Conservation (phyloP, 2,888 invertebrate species). For the Drosophila infuscata region DNA sequence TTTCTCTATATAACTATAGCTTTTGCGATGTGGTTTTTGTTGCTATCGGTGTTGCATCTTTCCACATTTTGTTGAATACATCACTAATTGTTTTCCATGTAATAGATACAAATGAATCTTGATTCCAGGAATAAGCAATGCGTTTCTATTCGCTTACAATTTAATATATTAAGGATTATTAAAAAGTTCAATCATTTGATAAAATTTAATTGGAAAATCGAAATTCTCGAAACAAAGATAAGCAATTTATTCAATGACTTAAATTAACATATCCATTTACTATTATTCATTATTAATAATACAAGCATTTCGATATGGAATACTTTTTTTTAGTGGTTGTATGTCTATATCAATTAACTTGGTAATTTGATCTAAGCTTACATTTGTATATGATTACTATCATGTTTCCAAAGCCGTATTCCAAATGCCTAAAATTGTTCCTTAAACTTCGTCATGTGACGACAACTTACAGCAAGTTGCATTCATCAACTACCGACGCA, state of each 20-base stretch:
- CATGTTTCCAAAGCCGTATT: not conserved
- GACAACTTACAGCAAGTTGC: no score
- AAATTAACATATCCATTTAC: not conserved
- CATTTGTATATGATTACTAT: not conserved
- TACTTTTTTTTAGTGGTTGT: no score
- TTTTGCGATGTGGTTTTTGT: conserved; percentile 1
- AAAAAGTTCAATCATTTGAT: not conserved
- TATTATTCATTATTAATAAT: not conserved
- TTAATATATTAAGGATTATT: not conserved
- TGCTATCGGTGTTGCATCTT: conserved; percentile 36
- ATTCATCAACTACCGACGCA: no score
- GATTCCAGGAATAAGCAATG: not conserved
- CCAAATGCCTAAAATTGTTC: not conserved
- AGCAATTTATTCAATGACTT: not conserved
- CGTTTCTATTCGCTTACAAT: not conserved
- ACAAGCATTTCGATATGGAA: not conserved
- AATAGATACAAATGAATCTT: not conserved
- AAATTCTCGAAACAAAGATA: not conserved
- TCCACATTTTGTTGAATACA: conserved; percentile 62
- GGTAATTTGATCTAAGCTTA: not conserved
- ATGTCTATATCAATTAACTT: not conserved
- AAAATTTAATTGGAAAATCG: not conserved
- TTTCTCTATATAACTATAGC: conserved; percentile 17
- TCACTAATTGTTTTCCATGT: conserved; percentile 64
- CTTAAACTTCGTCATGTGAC: not conserved